Percentiles rank a stretch among this genome's conserved stretches.
phyloP scores from a whole-genome alignment of 2,113 vertebrate genomes.

The Ancistrus triradiatus region DNA sequence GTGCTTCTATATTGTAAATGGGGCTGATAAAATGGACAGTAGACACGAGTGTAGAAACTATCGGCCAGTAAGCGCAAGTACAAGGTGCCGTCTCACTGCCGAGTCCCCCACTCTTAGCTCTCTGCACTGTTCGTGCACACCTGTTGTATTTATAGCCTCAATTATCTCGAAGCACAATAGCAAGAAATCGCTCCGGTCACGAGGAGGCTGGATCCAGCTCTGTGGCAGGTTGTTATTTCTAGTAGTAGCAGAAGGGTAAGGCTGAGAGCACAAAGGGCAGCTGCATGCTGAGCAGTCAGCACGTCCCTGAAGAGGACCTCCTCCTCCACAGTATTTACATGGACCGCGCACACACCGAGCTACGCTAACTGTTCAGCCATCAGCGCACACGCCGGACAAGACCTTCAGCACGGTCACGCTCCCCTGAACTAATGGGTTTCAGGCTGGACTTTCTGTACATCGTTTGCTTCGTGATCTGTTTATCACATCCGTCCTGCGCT shows the following conservation, averaged over 20 bases:
- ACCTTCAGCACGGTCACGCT: conserved; percentile 1
- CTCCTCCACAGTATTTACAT: conserved; percentile 31
- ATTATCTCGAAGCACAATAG: not conserved
- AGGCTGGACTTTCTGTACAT: not conserved
- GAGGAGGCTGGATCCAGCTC: not conserved
- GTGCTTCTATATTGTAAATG: too few relatives aligned
- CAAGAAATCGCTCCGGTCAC: not conserved
- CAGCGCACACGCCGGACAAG: not conserved
- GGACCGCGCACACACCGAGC: conserved; percentile 2
- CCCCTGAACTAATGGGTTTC: conserved; percentile 6
- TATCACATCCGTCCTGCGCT: not conserved
- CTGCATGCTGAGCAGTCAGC: conserved; percentile 21
- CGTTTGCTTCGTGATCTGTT: not conserved
- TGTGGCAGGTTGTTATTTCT: conserved; percentile 17
- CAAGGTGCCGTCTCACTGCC: too few relatives aligned
- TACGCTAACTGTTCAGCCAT: conserved; percentile 11
- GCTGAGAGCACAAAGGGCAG: conserved; percentile 28
- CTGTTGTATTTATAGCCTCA: not conserved
- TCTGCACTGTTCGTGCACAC: too few relatives aligned
- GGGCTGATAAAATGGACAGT: too few relatives aligned
- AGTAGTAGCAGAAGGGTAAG: conserved; percentile 34
- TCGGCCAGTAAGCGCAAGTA: too few relatives aligned
- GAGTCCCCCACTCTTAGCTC: too few relatives aligned
- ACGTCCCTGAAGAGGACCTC: conserved; percentile 38
- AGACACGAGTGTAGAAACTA: too few relatives aligned